Evolutionary conservation across 2,888 invertebrate species (phyloP), one percentile per base, ranked within the genome.

Genomic region (Clusia tigrina): DNA sequence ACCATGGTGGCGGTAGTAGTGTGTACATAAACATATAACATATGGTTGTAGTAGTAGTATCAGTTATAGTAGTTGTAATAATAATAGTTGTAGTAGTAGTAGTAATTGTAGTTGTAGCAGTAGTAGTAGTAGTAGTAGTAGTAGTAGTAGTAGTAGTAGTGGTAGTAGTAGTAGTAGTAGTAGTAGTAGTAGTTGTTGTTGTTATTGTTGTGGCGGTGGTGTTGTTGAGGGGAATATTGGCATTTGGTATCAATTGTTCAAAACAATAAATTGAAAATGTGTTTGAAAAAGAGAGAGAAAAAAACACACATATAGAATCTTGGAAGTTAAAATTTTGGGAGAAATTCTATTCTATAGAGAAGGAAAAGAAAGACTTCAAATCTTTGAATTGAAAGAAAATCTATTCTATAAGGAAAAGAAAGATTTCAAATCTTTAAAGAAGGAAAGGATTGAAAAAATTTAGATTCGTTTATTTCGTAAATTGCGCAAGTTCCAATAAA

Each of bases 1-100:
- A 58, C 63, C 66, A 67, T 32, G 6, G 32, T 32, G 6, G 6
- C 15, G 9, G 53, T 53, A 53, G 53, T 53, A 23, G 53, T 53
- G 53, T 53, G 22, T 23, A 53, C 53, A 32, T 2, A 23, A 23
- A 48, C 57, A 57, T 57, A 15, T 23, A 51, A 60, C 54, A 60
- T 54, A 32, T 51, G 48, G 48, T 61, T 18, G 55, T 55, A 55
- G 55, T 61, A 18, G 51, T 56, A 53, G 32, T 32, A n/a, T n/a
- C n/a, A n/a, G n/a, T n/a, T n/a, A n/a, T 32, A 12, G 32, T 32
- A 9, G 32, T 32, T 32, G 32, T 32, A 9, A 12, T 32, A 9
- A 5, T 9, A 32, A 12, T 32, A 32, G 32, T 32, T 9, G 32
- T 12, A n/a, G n/a, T n/a, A n/a, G n/a, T n/a, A 32, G 32, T 32